phyloP scores from a whole-genome alignment of 2,888 invertebrate genomes.

The Eugnorisma glareosa region DNA sequence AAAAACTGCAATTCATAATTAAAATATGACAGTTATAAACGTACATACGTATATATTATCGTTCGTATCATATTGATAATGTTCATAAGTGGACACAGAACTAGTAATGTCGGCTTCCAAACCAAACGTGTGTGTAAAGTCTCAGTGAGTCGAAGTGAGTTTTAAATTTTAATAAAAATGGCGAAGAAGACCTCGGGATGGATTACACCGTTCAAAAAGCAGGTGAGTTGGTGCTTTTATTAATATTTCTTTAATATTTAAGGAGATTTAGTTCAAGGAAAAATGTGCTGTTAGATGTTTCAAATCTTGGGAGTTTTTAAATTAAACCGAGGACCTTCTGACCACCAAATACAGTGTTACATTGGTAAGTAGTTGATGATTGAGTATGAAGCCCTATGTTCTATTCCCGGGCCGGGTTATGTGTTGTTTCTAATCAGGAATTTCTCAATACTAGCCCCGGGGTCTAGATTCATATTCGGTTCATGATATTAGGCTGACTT shows the following conservation, averaged over 20 bases:
- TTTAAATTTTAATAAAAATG: slow-evolving; percentile 38
- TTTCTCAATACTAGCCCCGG: not conserved
- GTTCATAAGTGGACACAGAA: slow-evolving; percentile 45
- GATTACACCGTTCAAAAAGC: slow-evolving; percentile 72
- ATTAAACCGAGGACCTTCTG: not conserved
- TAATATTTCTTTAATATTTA: not conserved
- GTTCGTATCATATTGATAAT: slow-evolving; percentile 51
- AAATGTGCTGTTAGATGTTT: not conserved
- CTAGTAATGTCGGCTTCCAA: slow-evolving; percentile 27
- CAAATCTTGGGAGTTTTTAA: not conserved
- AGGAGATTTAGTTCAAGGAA: not conserved
- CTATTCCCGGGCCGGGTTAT: not conserved
- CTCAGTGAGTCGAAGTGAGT: slow-evolving; percentile 25
- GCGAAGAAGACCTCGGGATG: slow-evolving; percentile 55
- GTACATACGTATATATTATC: slow-evolving; percentile 33
- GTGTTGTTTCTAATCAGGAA: not conserved
- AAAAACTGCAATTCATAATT: slow-evolving; percentile 30
- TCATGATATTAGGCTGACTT: not conserved
- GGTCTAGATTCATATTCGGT: not conserved
- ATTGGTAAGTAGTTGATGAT: not conserved
- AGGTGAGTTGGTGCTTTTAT: slow-evolving; percentile 54
- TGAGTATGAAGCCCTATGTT: not conserved
- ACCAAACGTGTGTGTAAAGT: slow-evolving; percentile 31
- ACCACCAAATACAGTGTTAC: not conserved
- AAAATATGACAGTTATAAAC: slow-evolving; percentile 18